Percentiles rank a stretch among this genome's conserved stretches.
These are phyloP conservation scores for Steinernema hermaphroditum DNA, from an alignment of 2,888 invertebrate species.

Conservation along the genomic window DNA sequence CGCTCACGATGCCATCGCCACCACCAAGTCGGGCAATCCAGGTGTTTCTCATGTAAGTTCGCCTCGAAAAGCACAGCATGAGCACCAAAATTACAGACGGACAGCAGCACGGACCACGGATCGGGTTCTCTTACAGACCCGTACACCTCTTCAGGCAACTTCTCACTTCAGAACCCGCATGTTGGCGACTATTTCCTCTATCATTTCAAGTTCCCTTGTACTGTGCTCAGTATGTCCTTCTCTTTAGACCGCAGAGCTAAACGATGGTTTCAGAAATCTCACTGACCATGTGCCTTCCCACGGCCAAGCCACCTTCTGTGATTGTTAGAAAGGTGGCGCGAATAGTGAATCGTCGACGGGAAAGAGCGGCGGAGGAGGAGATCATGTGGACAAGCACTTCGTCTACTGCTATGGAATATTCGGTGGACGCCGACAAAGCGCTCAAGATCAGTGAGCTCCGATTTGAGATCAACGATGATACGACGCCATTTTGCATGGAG, in stretches of 20 bases:
- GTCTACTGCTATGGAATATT: not conserved
- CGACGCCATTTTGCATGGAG: not conserved
- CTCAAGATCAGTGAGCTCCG: not conserved
- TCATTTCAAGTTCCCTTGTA: too few relatives aligned
- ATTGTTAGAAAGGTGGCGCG: not conserved
- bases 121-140: not conserved
- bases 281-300: not conserved
- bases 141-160: constrained; percentile 13
- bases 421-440: not conserved
- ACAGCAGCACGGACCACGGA: not conserved
- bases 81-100: not conserved
- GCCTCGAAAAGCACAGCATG: not conserved
- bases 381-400: not conserved
- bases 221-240: too few relatives aligned
- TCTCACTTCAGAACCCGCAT: not conserved
- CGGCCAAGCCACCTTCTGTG: not conserved
- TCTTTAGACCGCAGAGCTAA: too few relatives aligned
- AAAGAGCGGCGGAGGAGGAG: not conserved
- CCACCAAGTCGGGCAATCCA: constrained; percentile 1
- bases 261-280: not conserved
- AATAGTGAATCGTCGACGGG: not conserved
- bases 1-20: not conserved
- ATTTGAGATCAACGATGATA: not conserved
- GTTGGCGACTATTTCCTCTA: constrained; percentile 11
- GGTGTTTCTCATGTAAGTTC: not conserved